phyloP scores from a whole-genome alignment of 2,888 invertebrate genomes.

The Melanchra persicariae region DNA sequence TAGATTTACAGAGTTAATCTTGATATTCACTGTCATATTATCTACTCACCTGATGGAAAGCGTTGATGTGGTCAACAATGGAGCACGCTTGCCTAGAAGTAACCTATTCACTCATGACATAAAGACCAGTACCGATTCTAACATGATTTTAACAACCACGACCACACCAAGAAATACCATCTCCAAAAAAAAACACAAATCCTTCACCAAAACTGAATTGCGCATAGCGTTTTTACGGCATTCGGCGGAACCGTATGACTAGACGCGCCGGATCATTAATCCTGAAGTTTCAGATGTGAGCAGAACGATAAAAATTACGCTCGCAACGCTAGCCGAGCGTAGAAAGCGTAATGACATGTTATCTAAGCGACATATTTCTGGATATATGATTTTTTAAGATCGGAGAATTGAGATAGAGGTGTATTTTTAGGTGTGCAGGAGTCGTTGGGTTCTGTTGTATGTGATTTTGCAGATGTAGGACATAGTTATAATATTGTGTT shows the following conservation, averaged over 20 bases:
- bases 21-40: too few species aligned
- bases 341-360: constrained; percentile 67
- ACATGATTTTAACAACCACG: too few species aligned
- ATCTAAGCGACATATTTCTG: constrained; percentile 60
- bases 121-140: too few species aligned
- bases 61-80: too few species aligned
- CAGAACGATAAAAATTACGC: constrained; percentile 87
- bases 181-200: constrained; percentile 67
- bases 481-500: not conserved
- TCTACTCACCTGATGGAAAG: too few species aligned
- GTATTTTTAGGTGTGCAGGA: constrained; percentile 38
- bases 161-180: constrained; percentile 48
- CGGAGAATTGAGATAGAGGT: constrained; percentile 37
- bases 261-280: constrained; percentile 90
- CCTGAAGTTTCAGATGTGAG: constrained; percentile 87
- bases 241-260: constrained; percentile 90
- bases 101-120: too few species aligned
- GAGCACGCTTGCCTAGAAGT: too few species aligned
- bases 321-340: constrained; percentile 73
- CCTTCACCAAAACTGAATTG: constrained; percentile 82
- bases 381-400: constrained; percentile 58
- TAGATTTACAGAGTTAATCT: too few species aligned
- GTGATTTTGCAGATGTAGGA: constrained; percentile 2
- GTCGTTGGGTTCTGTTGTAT: not conserved
- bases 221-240: constrained; percentile 90